Base-by-base conservation (phyloP, 2,113 vertebrate genomes). In the Lanius collurio region DNA sequence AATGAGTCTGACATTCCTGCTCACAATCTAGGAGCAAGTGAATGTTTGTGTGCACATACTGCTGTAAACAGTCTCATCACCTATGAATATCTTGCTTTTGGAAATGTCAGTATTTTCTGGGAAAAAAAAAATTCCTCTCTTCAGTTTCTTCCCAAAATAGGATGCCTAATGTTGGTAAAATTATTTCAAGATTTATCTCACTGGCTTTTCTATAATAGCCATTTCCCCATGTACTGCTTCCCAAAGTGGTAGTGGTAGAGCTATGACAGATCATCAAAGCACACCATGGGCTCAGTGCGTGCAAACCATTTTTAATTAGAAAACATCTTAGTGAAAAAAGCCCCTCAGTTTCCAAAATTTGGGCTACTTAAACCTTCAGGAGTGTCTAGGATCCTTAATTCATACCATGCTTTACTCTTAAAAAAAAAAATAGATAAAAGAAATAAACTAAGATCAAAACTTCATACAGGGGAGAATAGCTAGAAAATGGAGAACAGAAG, bases 1-100 rank as follows among this genome's bases (percentile, higher is more conserved):
- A 94, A 83, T 28, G 41, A 85, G 46, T 27, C 50, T 96, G 82
- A 90, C 50, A 88, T 86, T 93, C 57, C 69, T 94, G 74, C 42
- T 79, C 55, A 71, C 49, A 76, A 57, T 60, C 44, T 62, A 62
- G 46, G 42, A 93, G 55, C 41, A 74, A 90, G 50, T 27, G 73
- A 55, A 77, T 69, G 41, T 90, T 93, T 92, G 68, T 79, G 37
- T 80, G 82, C 59, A 94, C 55, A 70, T 81, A 50, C 63, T 86
- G 63, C 86, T 93, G 47, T 46, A 81, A 90, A 90, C 64, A 67
- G 35, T 63, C 31, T 87, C 19, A 55, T 67, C 59, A 83, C 52
- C 10, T 80, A 76, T 28, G 26, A 77, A 53, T 90, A 83, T 74
- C 76, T 88, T 85, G 63, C 57, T 74, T 92, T 64, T 87, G 76